Conservation (phyloP, 2,888 invertebrate genomes). For the Melangyna quadrimaculata region DNA sequence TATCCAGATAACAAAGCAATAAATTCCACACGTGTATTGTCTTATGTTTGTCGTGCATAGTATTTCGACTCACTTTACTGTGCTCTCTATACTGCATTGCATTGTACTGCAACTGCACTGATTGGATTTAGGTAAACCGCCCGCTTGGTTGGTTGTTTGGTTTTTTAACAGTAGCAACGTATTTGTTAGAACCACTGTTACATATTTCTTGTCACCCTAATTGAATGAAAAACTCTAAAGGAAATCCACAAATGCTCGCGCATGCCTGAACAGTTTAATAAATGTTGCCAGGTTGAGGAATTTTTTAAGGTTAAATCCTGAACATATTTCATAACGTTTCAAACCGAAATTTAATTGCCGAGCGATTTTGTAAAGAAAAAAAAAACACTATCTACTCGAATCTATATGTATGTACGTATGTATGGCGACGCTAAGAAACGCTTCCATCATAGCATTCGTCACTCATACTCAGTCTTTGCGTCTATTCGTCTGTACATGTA, state of each 20-base stretch:
- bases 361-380: neutral
- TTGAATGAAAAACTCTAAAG: conserved; percentile 62
- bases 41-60: conserved; percentile 61
- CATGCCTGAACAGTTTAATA: conserved; percentile 24
- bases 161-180: conserved; percentile 55
- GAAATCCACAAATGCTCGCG: conserved; percentile 37
- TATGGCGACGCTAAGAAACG: too few relatives aligned
- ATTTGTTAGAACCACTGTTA: conserved; percentile 65
- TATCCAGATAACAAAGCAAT: conserved; percentile 69
- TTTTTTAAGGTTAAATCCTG: too few relatives aligned
- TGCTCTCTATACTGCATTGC: neutral
- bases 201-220: conserved; percentile 72
- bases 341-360: too few relatives aligned
- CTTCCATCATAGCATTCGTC: too few relatives aligned
- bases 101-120: conserved; percentile 52
- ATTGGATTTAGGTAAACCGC: conserved; percentile 58
- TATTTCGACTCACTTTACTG: conserved; percentile 1
- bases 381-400: too few relatives aligned
- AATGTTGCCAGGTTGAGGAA: neutral
- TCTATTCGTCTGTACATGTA: too few relatives aligned
- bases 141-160: conserved; percentile 4
- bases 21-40: conserved; percentile 70
- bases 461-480: too few relatives aligned
- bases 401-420: too few relatives aligned
- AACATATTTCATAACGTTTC: too few relatives aligned